Evolutionary conservation across 2,113 vertebrate genomes (phyloP).

Genomic region (Tragelaphus buxtoni): DNA sequence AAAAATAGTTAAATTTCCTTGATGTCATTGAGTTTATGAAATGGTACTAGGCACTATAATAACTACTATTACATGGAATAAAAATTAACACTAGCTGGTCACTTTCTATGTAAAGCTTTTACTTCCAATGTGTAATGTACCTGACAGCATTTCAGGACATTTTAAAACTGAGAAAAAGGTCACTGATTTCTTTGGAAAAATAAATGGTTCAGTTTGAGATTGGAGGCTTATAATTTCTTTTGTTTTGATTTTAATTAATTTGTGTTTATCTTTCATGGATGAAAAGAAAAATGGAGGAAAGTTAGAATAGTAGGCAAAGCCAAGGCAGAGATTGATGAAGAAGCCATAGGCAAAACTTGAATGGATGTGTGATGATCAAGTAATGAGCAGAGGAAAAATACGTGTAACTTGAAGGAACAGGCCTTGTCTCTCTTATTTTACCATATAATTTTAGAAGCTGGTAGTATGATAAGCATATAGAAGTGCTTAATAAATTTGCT

Average conservation of each 20-base stretch:
- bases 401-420: not conserved
- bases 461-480: not conserved
- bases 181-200: not conserved
- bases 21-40: not conserved
- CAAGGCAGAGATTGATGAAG: not conserved
- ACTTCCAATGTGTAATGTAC: not conserved
- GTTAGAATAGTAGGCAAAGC: not conserved
- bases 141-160: not conserved
- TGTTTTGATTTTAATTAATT: not conserved
- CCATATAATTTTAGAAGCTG: not conserved
- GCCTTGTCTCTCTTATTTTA: not conserved
- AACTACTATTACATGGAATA: not conserved
- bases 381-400: not conserved
- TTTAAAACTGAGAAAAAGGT: not conserved
- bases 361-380: not conserved
- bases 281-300: not conserved
- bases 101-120: not conserved
- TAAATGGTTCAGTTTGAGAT: not conserved
- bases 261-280: not conserved
- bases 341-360: not conserved
- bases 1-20: not conserved
- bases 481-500: not conserved
- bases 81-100: not conserved
- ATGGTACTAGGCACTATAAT: not conserved
- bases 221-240: not conserved